Evolutionary conservation across 1,140 invertebrate genomes (phyloP).

Genomic region (Amyelois transitella): DNA sequence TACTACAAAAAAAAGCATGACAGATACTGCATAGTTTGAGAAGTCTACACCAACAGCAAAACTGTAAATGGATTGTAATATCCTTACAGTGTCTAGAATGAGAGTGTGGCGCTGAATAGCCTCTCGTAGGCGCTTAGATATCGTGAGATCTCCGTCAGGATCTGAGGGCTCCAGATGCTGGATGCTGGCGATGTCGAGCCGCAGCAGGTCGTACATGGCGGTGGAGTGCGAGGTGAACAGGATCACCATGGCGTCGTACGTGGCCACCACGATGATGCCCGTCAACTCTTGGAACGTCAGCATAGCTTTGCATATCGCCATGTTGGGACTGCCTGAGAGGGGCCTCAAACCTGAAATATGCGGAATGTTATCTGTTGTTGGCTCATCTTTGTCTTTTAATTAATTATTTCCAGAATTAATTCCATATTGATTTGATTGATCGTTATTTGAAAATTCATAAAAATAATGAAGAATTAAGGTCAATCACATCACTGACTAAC

Average conservation of each 20-base stretch:
- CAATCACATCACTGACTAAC: too few species aligned
- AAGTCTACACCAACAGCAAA: slow-evolving; percentile 23
- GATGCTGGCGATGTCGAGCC: slow-evolving; percentile 17
- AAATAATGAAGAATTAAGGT: too few species aligned
- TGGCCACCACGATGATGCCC: slow-evolving; percentile 10
- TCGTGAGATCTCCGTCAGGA: slow-evolving; percentile 1
- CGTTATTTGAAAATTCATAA: too few species aligned
- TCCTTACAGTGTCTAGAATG: slow-evolving; percentile 19
- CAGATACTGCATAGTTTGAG: slow-evolving; percentile 21
- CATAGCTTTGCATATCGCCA: slow-evolving; percentile 17
- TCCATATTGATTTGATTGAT: too few species aligned
- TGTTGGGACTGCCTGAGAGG: slow-evolving; percentile 12
- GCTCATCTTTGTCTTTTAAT: neutral
- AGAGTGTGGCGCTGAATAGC: slow-evolving; percentile 15
- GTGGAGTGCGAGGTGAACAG: slow-evolving; percentile 29
- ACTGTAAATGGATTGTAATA: slow-evolving; percentile 23
- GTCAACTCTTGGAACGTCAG: slow-evolving; percentile 21
- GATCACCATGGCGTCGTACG: slow-evolving; percentile 21
- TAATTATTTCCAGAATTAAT: too few species aligned
- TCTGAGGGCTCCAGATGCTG: neutral
- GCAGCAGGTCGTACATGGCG: slow-evolving; percentile 21
- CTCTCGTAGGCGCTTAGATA: slow-evolving; percentile 14
- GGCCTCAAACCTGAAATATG: slow-evolving; percentile 20
- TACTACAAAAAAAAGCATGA: slow-evolving; percentile 28
- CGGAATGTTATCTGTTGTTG: neutral